These are phyloP conservation scores for Geotrupes spiniger DNA, from an alignment of 2,888 invertebrate species.

Conservation along the genomic window DNA sequence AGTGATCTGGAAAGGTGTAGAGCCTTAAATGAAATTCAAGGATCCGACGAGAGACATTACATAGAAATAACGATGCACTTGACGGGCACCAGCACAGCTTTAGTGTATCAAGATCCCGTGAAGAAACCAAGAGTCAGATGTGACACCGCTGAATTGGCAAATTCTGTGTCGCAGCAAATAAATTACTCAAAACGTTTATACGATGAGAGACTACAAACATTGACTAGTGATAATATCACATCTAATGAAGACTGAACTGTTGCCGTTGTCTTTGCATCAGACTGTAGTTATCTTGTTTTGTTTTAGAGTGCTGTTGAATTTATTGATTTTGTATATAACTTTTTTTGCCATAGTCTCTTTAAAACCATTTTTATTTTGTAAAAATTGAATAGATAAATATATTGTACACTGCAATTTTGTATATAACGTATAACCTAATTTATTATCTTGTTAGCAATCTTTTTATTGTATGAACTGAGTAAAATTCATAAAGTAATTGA, in stretches of 20 bases:
- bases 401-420: too few species aligned
- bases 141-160: slow-evolving; percentile 68
- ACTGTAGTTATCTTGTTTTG: too few species aligned
- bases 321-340: slow-evolving; percentile 1
- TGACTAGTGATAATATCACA: slow-evolving; percentile 41
- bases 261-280: slow-evolving; percentile 2
- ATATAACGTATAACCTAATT: too few species aligned
- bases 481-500: too few species aligned
- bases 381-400: too few species aligned
- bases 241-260: slow-evolving; percentile 34
- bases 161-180: slow-evolving; percentile 74
- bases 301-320: background rate
- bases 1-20: slow-evolving; percentile 67
- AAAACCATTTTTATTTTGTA: slow-evolving; percentile 1
- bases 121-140: slow-evolving; percentile 77
- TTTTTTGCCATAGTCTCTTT: background rate
- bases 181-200: slow-evolving; percentile 85
- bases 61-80: slow-evolving; percentile 68
- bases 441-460: too few species aligned
- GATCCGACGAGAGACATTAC: slow-evolving; percentile 55
- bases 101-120: slow-evolving; percentile 55
- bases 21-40: slow-evolving; percentile 54
- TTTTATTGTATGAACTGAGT: too few species aligned
- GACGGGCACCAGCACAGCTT: slow-evolving; percentile 50
- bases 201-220: slow-evolving; percentile 76